phyloP scores from a whole-genome alignment of 1,140 invertebrate genomes.

The Halictus rubicundus region DNA sequence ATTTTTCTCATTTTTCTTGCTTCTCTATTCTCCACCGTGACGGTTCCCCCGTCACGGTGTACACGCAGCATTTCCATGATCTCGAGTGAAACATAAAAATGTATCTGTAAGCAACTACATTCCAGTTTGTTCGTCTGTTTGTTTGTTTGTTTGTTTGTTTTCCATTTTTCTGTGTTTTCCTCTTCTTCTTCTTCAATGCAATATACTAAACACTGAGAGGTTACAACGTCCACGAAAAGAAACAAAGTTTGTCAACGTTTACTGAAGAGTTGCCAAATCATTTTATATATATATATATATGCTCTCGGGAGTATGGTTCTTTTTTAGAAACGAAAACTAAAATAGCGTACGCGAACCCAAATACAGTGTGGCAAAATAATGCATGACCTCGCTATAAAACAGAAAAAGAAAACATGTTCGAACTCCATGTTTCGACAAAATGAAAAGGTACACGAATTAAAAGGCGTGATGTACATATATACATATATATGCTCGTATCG shows the following conservation, averaged over 20 bases:
- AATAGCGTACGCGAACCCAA: slow-evolving; percentile 51
- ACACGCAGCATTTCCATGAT: slow-evolving; percentile 49
- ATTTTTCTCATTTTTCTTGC: slow-evolving; percentile 6
- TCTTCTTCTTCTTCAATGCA: slow-evolving; percentile 5
- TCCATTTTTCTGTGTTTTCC: too few relatives aligned
- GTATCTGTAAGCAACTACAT: slow-evolving; percentile 43
- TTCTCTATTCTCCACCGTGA: too few relatives aligned
- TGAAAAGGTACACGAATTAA: not conserved
- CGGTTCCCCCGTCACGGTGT: slow-evolving; percentile 15
- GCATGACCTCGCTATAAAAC: slow-evolving; percentile 15
- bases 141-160: not conserved
- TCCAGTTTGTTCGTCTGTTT: not conserved
- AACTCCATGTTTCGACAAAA: not conserved
- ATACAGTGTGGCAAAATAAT: slow-evolving; percentile 65
- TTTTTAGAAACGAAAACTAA: slow-evolving; percentile 49
- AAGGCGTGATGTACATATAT: not conserved
- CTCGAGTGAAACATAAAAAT: slow-evolving; percentile 45
- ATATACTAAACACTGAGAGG: slow-evolving; percentile 37
- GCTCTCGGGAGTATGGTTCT: slow-evolving; percentile 41
- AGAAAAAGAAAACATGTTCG: not conserved
- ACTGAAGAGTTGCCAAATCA: slow-evolving; percentile 31
- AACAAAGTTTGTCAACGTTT: slow-evolving; percentile 43
- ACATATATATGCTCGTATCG: not conserved
- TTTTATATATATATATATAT: slow-evolving; percentile 41
- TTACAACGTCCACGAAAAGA: slow-evolving; percentile 43